Percentiles rank a stretch among this genome's conserved stretches.
Conservation (phyloP, 2,797 vertebrate genomes). For the Zenarchopterus dispar region DNA sequence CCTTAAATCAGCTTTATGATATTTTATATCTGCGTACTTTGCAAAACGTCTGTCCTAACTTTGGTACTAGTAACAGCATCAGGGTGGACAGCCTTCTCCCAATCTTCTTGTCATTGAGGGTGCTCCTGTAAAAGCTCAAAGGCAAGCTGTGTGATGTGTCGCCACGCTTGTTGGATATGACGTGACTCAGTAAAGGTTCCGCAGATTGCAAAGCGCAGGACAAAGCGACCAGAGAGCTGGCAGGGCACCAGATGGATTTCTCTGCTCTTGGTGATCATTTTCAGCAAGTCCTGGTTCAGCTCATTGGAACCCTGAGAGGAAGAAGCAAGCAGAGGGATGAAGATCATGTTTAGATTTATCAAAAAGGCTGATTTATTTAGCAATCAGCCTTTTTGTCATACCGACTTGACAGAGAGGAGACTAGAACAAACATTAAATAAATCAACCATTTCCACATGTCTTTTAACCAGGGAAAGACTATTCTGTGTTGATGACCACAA, state of each 20-base stretch:
- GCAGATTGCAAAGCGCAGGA: constrained; percentile 92
- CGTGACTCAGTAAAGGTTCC: constrained; percentile 82
- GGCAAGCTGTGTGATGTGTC: constrained; percentile 87
- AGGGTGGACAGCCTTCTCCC: neutral
- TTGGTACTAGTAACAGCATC: constrained; percentile 35
- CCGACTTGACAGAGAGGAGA: too few relatives aligned
- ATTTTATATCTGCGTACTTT: constrained; percentile 35
- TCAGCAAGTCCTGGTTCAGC: constrained; percentile 88
- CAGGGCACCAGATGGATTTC: constrained; percentile 95
- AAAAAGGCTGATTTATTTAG: too few relatives aligned
- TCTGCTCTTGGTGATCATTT: constrained; percentile 84
- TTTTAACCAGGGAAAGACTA: too few relatives aligned
- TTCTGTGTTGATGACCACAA: neutral
- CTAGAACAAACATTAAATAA: too few relatives aligned
- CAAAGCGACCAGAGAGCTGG: constrained; percentile 85
- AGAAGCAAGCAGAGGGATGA: neutral
- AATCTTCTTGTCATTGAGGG: constrained; percentile 40
- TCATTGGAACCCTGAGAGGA: constrained; percentile 87
- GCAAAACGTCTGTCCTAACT: constrained; percentile 16
- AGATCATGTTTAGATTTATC: too few relatives aligned
- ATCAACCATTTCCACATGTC: too few relatives aligned
- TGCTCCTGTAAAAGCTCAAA: constrained; percentile 78
- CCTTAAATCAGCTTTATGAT: constrained; percentile 7
- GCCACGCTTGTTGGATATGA: constrained; percentile 90
- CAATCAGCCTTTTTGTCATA: too few relatives aligned